Evolutionary conservation across 1,140 invertebrate species (phyloP), one percentile per base, ranked within the genome.

Genomic region (Armadillidium nasatum): DNA sequence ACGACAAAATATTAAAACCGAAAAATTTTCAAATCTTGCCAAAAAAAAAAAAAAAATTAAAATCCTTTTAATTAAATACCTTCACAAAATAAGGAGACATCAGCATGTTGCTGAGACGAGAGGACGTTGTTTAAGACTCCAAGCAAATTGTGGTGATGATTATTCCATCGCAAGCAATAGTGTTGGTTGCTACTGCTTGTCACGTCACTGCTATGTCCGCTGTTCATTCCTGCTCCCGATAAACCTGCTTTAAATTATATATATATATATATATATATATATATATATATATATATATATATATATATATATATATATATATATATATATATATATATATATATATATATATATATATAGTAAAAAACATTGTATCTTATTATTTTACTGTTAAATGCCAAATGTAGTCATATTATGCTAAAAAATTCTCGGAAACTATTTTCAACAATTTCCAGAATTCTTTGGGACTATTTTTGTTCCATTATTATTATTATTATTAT

Each of bases 71-170:
- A n/a, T 33, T 33, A 33, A 33, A 33, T 69, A 81, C 94, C 94
- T 84, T 96, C 94, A 76, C 94, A 94, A 78, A 94, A 94, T 83
- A 96, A 85, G 72, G 94, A 96, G 60, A 96, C 94, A 85, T 96
- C 94, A 78, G 94, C 94, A 86, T 96, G 94, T 80, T 93, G 91
- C 85, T 96, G 93, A 82, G 93, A 92, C 84, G 94, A 92, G 68
- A 95, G 86, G 76, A 96, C 86, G 85, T 94, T 92, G 85, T 95
- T 93, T 84, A 96, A 95, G 82, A 95, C 93, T 79, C 92, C 93
- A 82, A 95, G 86, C 84, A 96, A 86, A 86, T 95, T 94, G 80
- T 91, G 91, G 85, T 94, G 93, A 87, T 95, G 93, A 85, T 94
- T 94, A 83, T 94, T 94, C 93, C 93, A 94, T 85, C 92, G 87